These are phyloP conservation scores for Ostrea edulis DNA, from an alignment of 1,140 invertebrate genomes.

Conservation along the genomic window DNA sequence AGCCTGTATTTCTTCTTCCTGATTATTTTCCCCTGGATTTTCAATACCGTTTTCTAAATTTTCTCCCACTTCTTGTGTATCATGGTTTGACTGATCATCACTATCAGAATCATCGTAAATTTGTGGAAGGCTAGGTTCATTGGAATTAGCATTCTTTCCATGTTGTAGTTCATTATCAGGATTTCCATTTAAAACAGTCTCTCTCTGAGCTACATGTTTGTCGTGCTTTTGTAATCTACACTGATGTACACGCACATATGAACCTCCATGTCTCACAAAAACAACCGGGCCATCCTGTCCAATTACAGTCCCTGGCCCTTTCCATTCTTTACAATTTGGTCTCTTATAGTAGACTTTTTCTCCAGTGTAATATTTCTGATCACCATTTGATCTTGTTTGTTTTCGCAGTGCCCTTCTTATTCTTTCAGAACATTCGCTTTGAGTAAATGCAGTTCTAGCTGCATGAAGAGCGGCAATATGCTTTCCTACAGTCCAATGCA, in stretches of 20 bases:
- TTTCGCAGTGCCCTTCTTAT: slow-evolving; percentile 52
- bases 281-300: slow-evolving; percentile 58
- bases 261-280: slow-evolving; percentile 58
- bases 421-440: slow-evolving; percentile 57
- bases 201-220: background rate
- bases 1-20: slow-evolving; percentile 38
- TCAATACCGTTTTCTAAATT: too few relatives aligned
- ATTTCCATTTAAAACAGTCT: too few relatives aligned
- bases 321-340: slow-evolving; percentile 54
- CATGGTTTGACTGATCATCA: too few relatives aligned
- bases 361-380: slow-evolving; percentile 40
- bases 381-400: slow-evolving; percentile 41
- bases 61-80: too few relatives aligned
- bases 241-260: slow-evolving; percentile 49
- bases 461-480: slow-evolving; percentile 45
- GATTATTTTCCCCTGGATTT: background rate
- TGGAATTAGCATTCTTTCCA: too few relatives aligned
- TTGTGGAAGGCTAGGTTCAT: too few relatives aligned
- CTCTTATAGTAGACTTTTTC: slow-evolving; percentile 56
- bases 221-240: background rate
- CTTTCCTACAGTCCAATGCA: slow-evolving; percentile 46
- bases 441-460: slow-evolving; percentile 49
- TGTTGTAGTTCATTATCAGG: too few relatives aligned
- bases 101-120: too few relatives aligned
- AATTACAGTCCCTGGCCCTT: slow-evolving; percentile 57